Percentiles rank a stretch among this genome's conserved stretches.
phyloP scores from a whole-genome alignment of 2,888 invertebrate species.

The Erebia epiphron region DNA sequence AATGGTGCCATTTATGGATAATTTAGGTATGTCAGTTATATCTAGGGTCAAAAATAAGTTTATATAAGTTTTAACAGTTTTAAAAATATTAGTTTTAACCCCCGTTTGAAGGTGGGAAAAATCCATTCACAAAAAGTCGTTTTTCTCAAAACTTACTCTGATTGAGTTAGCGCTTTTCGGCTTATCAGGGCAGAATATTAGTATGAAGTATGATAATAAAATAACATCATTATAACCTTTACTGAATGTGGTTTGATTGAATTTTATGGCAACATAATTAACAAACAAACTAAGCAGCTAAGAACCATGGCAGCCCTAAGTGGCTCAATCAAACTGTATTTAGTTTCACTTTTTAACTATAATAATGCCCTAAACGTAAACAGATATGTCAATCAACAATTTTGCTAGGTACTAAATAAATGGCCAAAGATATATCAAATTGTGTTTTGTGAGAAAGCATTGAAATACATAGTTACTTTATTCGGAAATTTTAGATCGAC shows the following conservation, averaged over 20 bases:
- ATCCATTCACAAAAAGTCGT: no score
- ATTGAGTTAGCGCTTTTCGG: no score
- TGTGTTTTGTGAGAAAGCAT: background rate
- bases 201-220: background rate
- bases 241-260: background rate
- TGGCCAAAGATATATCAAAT: background rate
- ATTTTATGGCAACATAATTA: background rate
- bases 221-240: background rate
- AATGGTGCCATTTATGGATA: no score
- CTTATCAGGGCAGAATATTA: no score
- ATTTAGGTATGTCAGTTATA: no score
- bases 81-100: no score
- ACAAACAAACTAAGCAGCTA: background rate
- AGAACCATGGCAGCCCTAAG: background rate
- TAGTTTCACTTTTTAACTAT: background rate
- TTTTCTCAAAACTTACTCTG: no score
- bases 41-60: no score
- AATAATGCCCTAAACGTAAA: background rate
- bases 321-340: conserved; percentile 5
- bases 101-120: no score
- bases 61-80: no score
- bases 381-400: background rate
- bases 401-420: background rate
- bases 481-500: conserved; percentile 6
- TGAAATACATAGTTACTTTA: background rate